Base-by-base conservation (phyloP, 2,113 vertebrate species). In the Hippotragus niger region DNA sequence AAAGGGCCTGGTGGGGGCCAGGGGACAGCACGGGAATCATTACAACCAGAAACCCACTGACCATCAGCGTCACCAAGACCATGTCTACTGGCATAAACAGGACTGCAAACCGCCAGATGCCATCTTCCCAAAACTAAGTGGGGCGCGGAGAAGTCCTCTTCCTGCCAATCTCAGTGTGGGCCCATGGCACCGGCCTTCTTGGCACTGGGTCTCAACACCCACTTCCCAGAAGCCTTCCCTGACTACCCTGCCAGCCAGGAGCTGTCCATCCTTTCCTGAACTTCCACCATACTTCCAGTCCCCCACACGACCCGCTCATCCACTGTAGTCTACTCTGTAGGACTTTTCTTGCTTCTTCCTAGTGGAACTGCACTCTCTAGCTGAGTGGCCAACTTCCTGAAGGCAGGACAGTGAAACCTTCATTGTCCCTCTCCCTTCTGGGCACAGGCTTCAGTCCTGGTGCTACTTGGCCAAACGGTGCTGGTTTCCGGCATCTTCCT, bases 11-110 rank as follows among this genome's bases (percentile, higher is more conserved):
- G 88, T 3, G 13, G 50, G 50, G n/a, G 47, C 45, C 15, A 25
- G 36, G 67, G 31, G 16, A 29, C 33, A 71, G 4, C 27, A 31
- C 6, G 2, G 1, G 3, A 50, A 86, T 15, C 10, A 1, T 1
- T 3, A 1, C 6, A 2, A 14, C 47, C 9, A 5, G 36, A 43
- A 58, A n/a, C 23, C 25, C 84, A 25, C 17, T 12, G 19, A 16
- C 57, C 40, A 17, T 21, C 21, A 21, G 53, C 17, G 25, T 4
- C 2, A 1, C 40, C 62, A 14, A 52, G 64, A 33, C 25, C 0
- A 3, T 13, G 7, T 7, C 76, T 14, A n/a, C 60, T 14, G 33
- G 36, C 11, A 52, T 58, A 43, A 62, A 57, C 1, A 57, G 55
- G 40, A 8, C 21, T 0, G 25, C 47, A 5, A 40, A 17, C 1